Conservation (phyloP, 2,888 invertebrate genomes). For the Cheilosia vulpina region DNA sequence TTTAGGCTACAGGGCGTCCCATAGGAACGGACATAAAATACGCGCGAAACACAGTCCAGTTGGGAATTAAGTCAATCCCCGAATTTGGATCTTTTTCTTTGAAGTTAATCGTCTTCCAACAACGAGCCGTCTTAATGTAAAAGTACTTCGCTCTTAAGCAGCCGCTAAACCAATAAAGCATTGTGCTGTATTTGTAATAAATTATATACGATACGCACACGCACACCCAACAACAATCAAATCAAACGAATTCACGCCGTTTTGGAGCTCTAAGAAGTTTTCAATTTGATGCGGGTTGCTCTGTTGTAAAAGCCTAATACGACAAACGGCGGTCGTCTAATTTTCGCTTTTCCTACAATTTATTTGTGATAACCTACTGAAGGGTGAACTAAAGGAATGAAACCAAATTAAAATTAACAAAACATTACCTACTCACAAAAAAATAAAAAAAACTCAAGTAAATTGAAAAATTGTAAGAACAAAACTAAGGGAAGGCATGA, state of each 20-base stretch:
- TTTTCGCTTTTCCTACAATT: constrained; percentile 41
- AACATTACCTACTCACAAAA: constrained; percentile 14
- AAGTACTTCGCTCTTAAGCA: constrained; percentile 27
- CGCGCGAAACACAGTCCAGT: too few species aligned
- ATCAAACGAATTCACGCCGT: constrained; percentile 70
- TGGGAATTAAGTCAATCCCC: not conserved
- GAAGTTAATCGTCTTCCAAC: constrained; percentile 18
- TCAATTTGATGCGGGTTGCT: constrained; percentile 1
- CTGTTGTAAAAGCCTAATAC: constrained; percentile 2
- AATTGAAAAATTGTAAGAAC: constrained; percentile 59
- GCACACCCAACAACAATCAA: constrained; percentile 19
- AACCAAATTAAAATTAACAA: constrained; percentile 70
- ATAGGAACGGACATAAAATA: too few species aligned
- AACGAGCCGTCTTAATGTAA: constrained; percentile 5
- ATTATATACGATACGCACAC: not conserved
- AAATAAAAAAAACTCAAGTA: constrained; percentile 29
- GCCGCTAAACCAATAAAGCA: constrained; percentile 32
- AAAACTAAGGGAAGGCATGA: constrained; percentile 29
- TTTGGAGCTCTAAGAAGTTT: constrained; percentile 55
- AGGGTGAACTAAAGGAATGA: constrained; percentile 51
- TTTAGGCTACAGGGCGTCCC: too few species aligned
- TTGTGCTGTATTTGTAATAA: not conserved
- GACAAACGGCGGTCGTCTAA: constrained; percentile 19
- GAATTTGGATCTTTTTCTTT: constrained; percentile 11
- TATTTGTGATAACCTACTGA: constrained; percentile 58